These are phyloP conservation scores for Bufotes viridis DNA, from an alignment of 2,797 vertebrate species.

Conservation along the genomic window DNA sequence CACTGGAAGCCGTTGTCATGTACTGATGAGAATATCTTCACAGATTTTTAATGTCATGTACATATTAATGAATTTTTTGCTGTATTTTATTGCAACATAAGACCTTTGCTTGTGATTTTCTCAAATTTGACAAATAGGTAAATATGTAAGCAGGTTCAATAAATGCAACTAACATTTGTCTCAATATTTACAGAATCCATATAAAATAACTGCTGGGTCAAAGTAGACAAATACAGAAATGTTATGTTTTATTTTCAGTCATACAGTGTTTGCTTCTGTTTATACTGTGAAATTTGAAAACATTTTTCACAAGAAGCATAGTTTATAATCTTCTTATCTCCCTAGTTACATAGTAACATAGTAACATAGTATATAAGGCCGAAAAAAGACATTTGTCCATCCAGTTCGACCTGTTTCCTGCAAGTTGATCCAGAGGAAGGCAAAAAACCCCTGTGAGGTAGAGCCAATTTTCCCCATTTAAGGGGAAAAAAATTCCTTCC, in stretches of 20 bases:
- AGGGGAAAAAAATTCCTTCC: no score
- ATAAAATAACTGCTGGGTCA: background rate
- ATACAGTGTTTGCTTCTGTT: background rate
- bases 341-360: no score
- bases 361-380: no score
- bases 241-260: background rate
- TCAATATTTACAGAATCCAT: conserved; percentile 6
- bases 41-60: conserved; percentile 35
- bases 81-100: conserved; percentile 24
- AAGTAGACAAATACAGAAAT: background rate
- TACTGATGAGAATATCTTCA: conserved; percentile 38
- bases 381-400: no score
- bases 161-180: conserved; percentile 1
- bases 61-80: conserved; percentile 39
- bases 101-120: conserved; percentile 16
- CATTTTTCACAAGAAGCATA: background rate
- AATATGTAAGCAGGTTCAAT: conserved; percentile 8
- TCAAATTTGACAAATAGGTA: background rate
- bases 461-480: no score
- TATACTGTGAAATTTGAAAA: background rate
- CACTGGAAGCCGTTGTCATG: conserved; percentile 50
- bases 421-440: no score
- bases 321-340: background rate
- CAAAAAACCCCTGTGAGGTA: no score
- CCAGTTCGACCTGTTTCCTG: no score